These are phyloP conservation scores for Cartodere bifasciata DNA, from an alignment of 2,888 invertebrate species.

Conservation along the genomic window DNA sequence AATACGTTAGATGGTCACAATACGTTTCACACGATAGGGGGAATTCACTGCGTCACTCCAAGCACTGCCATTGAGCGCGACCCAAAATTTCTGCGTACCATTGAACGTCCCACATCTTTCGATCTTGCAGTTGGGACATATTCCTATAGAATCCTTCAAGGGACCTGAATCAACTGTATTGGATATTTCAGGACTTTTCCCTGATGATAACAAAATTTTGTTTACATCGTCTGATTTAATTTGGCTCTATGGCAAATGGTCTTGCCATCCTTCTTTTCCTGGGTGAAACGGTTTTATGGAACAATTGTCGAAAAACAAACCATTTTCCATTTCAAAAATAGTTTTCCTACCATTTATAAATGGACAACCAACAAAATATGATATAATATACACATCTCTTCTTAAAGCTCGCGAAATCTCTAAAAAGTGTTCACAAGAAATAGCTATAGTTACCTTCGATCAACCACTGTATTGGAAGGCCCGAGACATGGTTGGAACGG, in stretches of 20 bases:
- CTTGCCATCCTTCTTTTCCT: too few species aligned
- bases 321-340: conserved; percentile 4
- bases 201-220: too few species aligned
- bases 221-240: too few species aligned
- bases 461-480: conserved; percentile 20
- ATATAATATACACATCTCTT: conserved; percentile 7
- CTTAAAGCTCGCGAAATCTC: conserved; percentile 4
- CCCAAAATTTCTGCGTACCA: too few species aligned
- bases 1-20: neutral
- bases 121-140: too few species aligned
- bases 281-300: conserved; percentile 8
- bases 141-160: too few species aligned
- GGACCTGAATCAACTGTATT: too few species aligned
- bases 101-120: too few species aligned
- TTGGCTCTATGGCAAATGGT: too few species aligned
- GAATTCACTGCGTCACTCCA: conserved; percentile 2
- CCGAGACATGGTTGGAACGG: conserved; percentile 17
- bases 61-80: neutral
- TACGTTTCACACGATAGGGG: conserved; percentile 1
- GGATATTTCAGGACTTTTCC: too few species aligned
- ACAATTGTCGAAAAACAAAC: neutral
- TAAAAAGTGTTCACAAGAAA: conserved; percentile 1
- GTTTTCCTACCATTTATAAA: conserved; percentile 8
- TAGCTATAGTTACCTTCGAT: conserved; percentile 13
- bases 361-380: conserved; percentile 5